A percentile compares a stretch with the other conserved stretches of the same genome.
phyloP scores from a whole-genome alignment of 2,113 vertebrate species.

The Euleptes europaea region DNA sequence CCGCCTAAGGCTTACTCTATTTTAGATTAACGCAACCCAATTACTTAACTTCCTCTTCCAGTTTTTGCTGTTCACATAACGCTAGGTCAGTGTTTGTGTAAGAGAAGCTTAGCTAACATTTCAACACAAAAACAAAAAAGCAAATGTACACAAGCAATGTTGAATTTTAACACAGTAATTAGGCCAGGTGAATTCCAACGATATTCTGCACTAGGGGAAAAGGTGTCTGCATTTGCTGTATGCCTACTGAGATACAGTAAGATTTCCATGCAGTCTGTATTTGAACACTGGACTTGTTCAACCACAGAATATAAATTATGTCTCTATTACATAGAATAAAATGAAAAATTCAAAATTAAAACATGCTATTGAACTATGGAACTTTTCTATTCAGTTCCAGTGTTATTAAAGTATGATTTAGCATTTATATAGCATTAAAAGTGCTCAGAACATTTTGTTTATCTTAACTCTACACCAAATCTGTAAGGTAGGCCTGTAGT shows the following conservation, averaged over 20 bases:
- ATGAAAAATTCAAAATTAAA: not conserved
- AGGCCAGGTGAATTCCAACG: slow-evolving; percentile 21
- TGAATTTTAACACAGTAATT: slow-evolving; percentile 16
- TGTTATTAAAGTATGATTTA: not conserved
- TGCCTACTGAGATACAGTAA: not conserved
- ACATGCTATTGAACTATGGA: not conserved
- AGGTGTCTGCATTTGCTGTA: not conserved
- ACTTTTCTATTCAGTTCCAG: not conserved
- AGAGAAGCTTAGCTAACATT: not conserved
- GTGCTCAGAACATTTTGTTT: not conserved
- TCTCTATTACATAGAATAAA: not conserved
- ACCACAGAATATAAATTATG: not conserved
- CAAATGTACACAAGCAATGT: not conserved
- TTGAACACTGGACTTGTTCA: not conserved
- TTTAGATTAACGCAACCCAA: not conserved
- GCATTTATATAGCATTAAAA: not conserved
- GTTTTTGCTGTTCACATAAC: not conserved
- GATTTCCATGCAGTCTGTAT: not conserved
- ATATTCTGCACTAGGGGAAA: not conserved
- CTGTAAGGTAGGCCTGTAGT: not conserved
- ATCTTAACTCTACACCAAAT: not conserved
- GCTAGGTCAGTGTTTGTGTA: not conserved
- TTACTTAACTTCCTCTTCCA: not conserved
- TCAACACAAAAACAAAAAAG: not conserved
- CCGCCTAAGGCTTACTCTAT: not conserved